These are phyloP conservation scores for Salpingus planirostris DNA, from an alignment of 2,888 invertebrate species.

Conservation along the genomic window DNA sequence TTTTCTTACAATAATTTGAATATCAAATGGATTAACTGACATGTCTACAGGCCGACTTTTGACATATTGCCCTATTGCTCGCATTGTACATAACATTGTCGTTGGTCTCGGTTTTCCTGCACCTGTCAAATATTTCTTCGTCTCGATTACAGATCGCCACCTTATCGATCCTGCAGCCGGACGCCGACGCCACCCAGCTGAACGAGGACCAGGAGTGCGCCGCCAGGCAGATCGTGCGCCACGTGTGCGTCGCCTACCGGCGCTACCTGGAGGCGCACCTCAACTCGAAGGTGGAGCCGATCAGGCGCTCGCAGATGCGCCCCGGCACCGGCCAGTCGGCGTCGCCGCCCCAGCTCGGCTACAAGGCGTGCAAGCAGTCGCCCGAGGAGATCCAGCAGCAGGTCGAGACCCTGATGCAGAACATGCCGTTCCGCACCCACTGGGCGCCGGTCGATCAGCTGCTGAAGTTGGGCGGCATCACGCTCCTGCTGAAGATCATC, in stretches of 20 bases:
- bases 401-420: slow-evolving; percentile 69
- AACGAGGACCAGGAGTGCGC: slow-evolving; percentile 87
- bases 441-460: slow-evolving; percentile 91
- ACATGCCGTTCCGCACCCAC: slow-evolving; percentile 63
- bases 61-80: no score
- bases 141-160: slow-evolving; percentile 66
- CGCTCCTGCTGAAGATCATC: slow-evolving; percentile 74
- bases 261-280: slow-evolving; percentile 90
- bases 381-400: slow-evolving; percentile 81
- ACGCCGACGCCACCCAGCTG: slow-evolving; percentile 52
- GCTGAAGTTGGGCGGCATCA: slow-evolving; percentile 72
- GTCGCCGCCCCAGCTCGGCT: slow-evolving; percentile 39
- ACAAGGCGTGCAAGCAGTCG: slow-evolving; percentile 54
- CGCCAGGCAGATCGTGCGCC: slow-evolving; percentile 80
- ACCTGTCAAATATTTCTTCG: no score
- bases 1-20: no score
- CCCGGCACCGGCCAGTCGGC: slow-evolving; percentile 33
- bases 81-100: no score
- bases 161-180: slow-evolving; percentile 66
- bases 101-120: no score
- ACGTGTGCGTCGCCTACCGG: slow-evolving; percentile 82
- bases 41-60: no score
- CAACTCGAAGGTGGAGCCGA: slow-evolving; percentile 64
- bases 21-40: no score
- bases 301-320: slow-evolving; percentile 49